phyloP scores from a whole-genome alignment of 2,113 vertebrate genomes.

The Fulmarus glacialis region DNA sequence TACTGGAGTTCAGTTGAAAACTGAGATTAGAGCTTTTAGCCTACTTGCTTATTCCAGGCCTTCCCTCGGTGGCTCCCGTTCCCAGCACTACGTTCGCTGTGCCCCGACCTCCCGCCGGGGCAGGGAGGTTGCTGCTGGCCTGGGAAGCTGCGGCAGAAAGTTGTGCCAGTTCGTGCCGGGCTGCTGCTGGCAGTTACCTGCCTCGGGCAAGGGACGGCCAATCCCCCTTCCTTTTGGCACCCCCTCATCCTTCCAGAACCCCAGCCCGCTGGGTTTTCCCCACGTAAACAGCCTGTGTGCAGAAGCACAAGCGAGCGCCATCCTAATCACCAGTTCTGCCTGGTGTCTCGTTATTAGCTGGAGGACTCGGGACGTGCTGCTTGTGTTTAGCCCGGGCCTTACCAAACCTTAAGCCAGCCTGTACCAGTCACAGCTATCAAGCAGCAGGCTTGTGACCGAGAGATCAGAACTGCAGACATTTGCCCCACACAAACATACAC shows the following conservation, averaged over 20 bases:
- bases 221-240: not conserved
- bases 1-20: not conserved
- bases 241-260: not conserved
- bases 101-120: fast-evolving
- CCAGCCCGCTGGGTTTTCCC: not conserved
- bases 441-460: not conserved
- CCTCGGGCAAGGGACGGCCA: too few relatives aligned
- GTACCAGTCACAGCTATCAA: not conserved
- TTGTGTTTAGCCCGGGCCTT: not conserved
- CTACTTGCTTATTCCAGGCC: not conserved
- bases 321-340: not conserved
- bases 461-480: not conserved
- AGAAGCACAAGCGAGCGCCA: not conserved
- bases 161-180: not conserved
- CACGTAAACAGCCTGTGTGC: fast-evolving
- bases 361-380: not conserved
- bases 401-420: not conserved
- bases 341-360: fast-evolving
- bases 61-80: not conserved
- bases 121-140: not conserved
- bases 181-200: not conserved
- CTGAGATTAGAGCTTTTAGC: not conserved
- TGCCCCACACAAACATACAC: not conserved
- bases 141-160: not conserved
- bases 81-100: fast-evolving